Percentiles rank a stretch among this genome's conserved stretches.
phyloP scores from a whole-genome alignment of 2,888 invertebrate genomes.

The Tipula lateralis region DNA sequence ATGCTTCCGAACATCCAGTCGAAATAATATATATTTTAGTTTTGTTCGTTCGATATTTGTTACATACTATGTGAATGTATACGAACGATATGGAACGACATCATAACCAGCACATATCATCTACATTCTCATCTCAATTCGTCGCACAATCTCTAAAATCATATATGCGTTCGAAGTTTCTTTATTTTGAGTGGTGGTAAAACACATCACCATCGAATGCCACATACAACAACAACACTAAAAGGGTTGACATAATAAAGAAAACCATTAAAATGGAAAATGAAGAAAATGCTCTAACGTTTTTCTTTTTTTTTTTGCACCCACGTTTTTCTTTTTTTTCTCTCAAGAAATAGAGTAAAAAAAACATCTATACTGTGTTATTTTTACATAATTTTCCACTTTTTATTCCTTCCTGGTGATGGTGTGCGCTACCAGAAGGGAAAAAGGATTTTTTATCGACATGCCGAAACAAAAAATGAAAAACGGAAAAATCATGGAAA shows the following conservation, averaged over 20 bases:
- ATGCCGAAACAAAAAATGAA: neutral
- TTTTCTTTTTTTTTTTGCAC: neutral
- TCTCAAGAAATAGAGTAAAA: neutral
- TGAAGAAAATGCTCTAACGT: neutral
- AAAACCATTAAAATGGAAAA: neutral
- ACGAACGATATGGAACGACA: slow-evolving; percentile 2
- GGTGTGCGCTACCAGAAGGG: neutral
- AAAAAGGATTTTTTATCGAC: slow-evolving; percentile 11
- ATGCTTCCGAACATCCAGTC: neutral
- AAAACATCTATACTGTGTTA: neutral
- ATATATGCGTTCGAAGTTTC: neutral
- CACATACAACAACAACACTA: neutral
- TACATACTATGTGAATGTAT: neutral
- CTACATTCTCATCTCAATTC: neutral
- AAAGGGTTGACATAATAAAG: slow-evolving; percentile 6
- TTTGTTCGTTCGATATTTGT: neutral
- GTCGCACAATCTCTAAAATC: neutral
- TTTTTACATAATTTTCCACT: slow-evolving; percentile 19
- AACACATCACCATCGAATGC: neutral
- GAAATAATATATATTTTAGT: neutral
- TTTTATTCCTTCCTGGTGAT: neutral
- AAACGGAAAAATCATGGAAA: slow-evolving; percentile 19
- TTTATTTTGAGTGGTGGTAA: neutral
- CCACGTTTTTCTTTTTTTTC: too few species aligned
- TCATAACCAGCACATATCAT: neutral